Percentiles rank a stretch among this genome's conserved stretches.
Conservation (phyloP, 2,888 invertebrate species). For the Macrophya annulata region DNA sequence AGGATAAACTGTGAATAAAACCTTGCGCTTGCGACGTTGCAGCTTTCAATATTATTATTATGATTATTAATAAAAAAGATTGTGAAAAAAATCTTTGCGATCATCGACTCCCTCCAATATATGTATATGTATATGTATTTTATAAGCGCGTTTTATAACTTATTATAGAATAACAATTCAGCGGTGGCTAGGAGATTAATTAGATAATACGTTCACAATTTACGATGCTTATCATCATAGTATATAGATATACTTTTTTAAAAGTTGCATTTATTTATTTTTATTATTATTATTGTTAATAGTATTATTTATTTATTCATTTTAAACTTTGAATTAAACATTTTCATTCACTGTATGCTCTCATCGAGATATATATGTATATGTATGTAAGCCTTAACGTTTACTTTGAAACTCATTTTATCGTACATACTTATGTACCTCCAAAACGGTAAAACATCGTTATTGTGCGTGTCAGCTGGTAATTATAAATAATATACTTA, state of each 20-base stretch:
- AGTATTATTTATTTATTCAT: background rate
- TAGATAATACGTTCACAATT: slow-evolving; percentile 60
- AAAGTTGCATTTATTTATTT: background rate
- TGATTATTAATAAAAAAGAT: background rate
- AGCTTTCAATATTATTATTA: slow-evolving; percentile 26
- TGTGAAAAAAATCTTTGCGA: background rate
- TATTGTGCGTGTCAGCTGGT: slow-evolving; percentile 67
- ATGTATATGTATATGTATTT: background rate
- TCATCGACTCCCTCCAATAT: background rate
- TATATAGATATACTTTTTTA: background rate
- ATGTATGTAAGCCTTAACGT: background rate
- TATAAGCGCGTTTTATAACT: slow-evolving; percentile 29
- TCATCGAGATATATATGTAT: background rate
- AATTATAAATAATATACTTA: slow-evolving; percentile 70
- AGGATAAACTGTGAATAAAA: background rate
- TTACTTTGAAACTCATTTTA: background rate
- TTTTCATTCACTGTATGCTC: slow-evolving; percentile 29
- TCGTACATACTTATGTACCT: background rate
- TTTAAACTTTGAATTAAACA: slow-evolving; percentile 58
- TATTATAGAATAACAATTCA: slow-evolving; percentile 3
- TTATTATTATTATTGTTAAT: slow-evolving; percentile 11
- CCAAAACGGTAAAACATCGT: background rate
- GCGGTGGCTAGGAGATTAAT: slow-evolving; percentile 43
- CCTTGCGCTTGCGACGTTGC: slow-evolving; percentile 30
- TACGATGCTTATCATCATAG: slow-evolving; percentile 56